A percentile compares a stretch with the other conserved stretches of the same genome.
Conservation (phyloP, 2,797 vertebrate species). For the Neostethus bicornis region DNA sequence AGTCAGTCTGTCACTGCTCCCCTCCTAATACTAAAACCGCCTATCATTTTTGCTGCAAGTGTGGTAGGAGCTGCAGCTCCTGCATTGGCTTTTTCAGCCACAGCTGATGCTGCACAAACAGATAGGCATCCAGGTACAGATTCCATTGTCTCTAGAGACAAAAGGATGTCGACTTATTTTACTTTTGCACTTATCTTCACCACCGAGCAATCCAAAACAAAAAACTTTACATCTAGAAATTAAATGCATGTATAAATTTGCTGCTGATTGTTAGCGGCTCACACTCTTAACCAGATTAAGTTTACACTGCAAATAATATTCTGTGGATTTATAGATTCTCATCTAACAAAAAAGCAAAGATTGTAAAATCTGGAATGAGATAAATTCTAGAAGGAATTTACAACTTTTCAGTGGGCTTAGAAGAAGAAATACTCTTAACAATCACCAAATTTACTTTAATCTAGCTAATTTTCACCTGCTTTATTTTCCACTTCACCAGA, state of each 20-base stretch:
- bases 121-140: no score
- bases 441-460: constrained; percentile 9
- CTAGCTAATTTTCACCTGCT: constrained; percentile 6
- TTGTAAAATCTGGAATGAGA: constrained; percentile 1
- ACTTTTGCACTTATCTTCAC: neutral
- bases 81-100: no score
- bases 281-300: neutral
- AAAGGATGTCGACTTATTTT: no score
- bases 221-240: constrained; percentile 3
- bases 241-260: neutral
- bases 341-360: neutral
- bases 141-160: no score
- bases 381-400: neutral
- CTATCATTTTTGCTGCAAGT: no score
- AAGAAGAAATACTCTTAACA: constrained; percentile 9
- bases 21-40: no score
- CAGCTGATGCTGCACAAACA: no score
- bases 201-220: constrained; percentile 4
- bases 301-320: no score
- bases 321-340: constrained; percentile 3
- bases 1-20: no score
- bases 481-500: constrained; percentile 25
- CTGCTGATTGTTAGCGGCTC: neutral
- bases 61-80: no score
- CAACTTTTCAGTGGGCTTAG: no score